phyloP scores from a whole-genome alignment of 2,888 invertebrate genomes.

The Pemphredon lugubris region DNA sequence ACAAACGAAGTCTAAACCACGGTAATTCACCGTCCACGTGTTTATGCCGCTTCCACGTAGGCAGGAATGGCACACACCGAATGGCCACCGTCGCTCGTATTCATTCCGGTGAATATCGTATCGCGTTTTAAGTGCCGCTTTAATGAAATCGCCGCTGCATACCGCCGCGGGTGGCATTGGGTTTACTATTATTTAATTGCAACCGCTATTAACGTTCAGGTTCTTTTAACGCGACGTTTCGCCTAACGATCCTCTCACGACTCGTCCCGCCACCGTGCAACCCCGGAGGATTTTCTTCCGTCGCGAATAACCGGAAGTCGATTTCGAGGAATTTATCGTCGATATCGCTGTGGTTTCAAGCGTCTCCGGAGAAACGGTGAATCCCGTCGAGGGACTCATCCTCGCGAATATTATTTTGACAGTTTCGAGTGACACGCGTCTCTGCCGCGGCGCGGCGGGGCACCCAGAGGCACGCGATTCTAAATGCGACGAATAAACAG shows the following conservation, averaged over 20 bases:
- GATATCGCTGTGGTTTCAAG: too few relatives aligned
- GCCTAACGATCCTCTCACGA: slow-evolving; percentile 18
- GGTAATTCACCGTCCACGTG: slow-evolving; percentile 15
- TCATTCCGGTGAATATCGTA: slow-evolving; percentile 50
- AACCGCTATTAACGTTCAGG: slow-evolving; percentile 36
- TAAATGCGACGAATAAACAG: too few relatives aligned
- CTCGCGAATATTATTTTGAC: too few relatives aligned
- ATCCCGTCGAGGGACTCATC: background rate
- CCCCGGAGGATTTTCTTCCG: too few relatives aligned
- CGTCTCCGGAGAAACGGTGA: too few relatives aligned
- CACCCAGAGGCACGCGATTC: too few relatives aligned
- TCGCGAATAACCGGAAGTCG: too few relatives aligned
- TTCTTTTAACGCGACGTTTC: slow-evolving; percentile 18
- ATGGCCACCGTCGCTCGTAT: slow-evolving; percentile 20
- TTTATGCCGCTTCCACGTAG: slow-evolving; percentile 19
- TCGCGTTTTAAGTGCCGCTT: slow-evolving; percentile 53
- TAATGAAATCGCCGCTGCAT: slow-evolving; percentile 55
- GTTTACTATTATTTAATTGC: slow-evolving; percentile 60
- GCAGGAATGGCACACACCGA: background rate
- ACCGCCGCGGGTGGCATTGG: slow-evolving; percentile 43
- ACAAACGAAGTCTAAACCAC: too few relatives aligned
- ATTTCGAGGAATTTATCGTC: too few relatives aligned
- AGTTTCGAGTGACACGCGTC: too few relatives aligned
- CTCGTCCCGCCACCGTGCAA: background rate
- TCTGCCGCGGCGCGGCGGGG: too few relatives aligned